These are phyloP conservation scores for Sipha maydis DNA, from an alignment of 2,888 invertebrate species.

Conservation along the genomic window DNA sequence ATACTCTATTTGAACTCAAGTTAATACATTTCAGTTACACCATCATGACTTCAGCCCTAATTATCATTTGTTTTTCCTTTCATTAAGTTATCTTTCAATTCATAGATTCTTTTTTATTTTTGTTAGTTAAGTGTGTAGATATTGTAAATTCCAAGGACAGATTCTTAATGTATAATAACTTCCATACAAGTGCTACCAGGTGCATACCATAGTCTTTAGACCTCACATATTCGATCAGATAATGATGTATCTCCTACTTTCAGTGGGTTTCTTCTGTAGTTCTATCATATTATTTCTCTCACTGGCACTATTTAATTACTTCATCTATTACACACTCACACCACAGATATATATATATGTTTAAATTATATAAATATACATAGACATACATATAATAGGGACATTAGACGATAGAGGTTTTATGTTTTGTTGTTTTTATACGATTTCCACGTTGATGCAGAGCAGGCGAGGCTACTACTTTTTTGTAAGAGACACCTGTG, in stretches of 20 bases:
- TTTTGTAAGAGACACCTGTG: constrained; percentile 41
- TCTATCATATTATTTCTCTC: not conserved
- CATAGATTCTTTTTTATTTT: constrained; percentile 2
- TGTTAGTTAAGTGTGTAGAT: not conserved
- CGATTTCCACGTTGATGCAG: not conserved
- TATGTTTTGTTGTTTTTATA: constrained; percentile 29
- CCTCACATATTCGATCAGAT: not conserved
- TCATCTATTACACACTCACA: not conserved
- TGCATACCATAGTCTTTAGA: constrained; percentile 21
- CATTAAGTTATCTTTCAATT: constrained; percentile 19
- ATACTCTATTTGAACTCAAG: not conserved
- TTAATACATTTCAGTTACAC: not conserved
- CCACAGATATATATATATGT: not conserved
- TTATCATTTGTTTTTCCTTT: not conserved
- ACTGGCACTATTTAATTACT: not conserved
- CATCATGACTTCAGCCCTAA: not conserved
- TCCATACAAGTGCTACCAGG: not conserved
- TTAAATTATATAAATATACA: not conserved
- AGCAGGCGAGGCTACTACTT: constrained; percentile 1
- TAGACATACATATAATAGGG: not conserved
- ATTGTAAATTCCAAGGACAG: constrained; percentile 39
- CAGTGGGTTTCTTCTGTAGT: not conserved
- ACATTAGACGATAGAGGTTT: not conserved
- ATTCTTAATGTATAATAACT: not conserved
- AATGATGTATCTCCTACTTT: constrained; percentile 13